These are phyloP conservation scores for Macrosiphum euphorbiae DNA, from an alignment of 2,888 invertebrate genomes.

Conservation along the genomic window DNA sequence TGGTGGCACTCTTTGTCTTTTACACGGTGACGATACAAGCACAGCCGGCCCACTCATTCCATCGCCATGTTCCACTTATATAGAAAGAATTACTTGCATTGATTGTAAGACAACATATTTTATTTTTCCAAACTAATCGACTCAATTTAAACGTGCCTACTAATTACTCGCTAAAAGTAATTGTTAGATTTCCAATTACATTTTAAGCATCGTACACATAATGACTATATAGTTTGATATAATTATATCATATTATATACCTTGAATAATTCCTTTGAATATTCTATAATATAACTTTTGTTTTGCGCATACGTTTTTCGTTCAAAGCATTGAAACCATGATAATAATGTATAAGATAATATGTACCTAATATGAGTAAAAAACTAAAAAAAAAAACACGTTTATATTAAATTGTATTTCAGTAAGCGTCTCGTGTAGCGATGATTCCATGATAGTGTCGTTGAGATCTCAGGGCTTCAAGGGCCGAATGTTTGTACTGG, in stretches of 20 bases:
- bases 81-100: conserved; percentile 85
- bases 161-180: not conserved
- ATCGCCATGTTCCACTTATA: conserved; percentile 79
- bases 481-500: conserved; percentile 86
- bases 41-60: conserved; percentile 77
- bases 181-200: not conserved
- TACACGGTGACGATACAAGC: conserved; percentile 86
- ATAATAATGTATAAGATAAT: not conserved
- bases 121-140: conserved; percentile 18
- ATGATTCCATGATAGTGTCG: conserved; percentile 78
- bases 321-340: not conserved
- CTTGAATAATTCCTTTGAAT: not conserved
- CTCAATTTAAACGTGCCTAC: not conserved
- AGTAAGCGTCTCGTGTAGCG: conserved; percentile 87
- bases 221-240: not conserved
- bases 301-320: not conserved
- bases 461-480: conserved; percentile 72
- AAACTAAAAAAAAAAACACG: not conserved
- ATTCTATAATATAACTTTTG: not conserved
- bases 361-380: not conserved
- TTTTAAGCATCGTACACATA: not conserved
- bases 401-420: conserved; percentile 65
- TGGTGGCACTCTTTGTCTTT: conserved; percentile 73
- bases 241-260: not conserved
- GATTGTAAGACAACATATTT: conserved; percentile 77